These are phyloP conservation scores for Limnephilus rhombicus DNA, from an alignment of 2,888 invertebrate species.

Conservation along the genomic window DNA sequence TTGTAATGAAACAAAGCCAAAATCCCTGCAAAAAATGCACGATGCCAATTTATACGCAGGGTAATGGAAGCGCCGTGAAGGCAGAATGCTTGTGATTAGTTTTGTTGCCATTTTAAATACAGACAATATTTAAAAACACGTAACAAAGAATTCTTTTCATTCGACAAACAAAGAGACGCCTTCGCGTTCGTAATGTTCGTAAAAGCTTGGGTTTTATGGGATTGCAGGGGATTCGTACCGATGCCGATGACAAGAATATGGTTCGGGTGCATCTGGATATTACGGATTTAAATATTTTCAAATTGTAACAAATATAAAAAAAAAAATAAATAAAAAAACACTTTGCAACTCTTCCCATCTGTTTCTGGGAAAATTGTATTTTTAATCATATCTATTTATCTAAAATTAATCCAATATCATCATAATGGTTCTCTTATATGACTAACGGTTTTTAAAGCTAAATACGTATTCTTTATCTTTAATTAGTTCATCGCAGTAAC, in stretches of 20 bases:
- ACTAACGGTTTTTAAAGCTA: too few species aligned
- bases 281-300: too few species aligned
- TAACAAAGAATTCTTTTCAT: background rate
- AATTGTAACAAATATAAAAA: too few species aligned
- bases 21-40: background rate
- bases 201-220: background rate
- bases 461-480: too few species aligned
- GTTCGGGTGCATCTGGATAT: too few species aligned
- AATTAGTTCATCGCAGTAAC: too few species aligned
- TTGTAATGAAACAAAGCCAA: background rate
- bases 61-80: background rate
- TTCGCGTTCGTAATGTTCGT: background rate
- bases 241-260: background rate
- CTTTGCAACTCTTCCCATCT: too few species aligned
- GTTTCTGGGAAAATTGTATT: too few species aligned
- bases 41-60: background rate
- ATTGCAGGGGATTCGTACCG: background rate
- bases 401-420: too few species aligned
- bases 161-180: conserved; percentile 9
- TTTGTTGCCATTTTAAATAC: background rate
- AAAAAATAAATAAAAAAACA: too few species aligned
- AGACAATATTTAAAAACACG: background rate
- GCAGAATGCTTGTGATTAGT: background rate
- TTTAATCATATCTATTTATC: too few species aligned
- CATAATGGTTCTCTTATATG: too few species aligned